A percentile compares a stretch with the other conserved stretches of the same genome.
Evolutionary conservation across 1,140 invertebrate species (phyloP).

Genomic region (Solenopsis fugax): DNA sequence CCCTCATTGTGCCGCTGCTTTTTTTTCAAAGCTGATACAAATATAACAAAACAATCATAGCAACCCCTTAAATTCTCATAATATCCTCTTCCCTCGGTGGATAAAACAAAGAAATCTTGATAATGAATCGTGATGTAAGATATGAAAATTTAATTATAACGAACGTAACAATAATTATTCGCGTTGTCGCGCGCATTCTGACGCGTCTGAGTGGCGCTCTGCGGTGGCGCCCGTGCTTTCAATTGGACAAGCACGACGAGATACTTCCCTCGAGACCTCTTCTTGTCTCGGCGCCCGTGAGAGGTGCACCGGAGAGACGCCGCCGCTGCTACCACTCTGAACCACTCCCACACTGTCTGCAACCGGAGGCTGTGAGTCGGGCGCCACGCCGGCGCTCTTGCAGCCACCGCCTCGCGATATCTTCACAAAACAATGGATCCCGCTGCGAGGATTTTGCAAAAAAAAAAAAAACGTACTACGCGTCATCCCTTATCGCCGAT

Average conservation of each 20-base stretch:
- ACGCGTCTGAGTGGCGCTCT: neutral
- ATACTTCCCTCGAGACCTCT: conserved; percentile 2
- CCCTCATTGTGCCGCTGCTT: neutral
- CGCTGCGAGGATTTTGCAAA: neutral
- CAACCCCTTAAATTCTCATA: too few relatives aligned
- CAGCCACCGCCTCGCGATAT: conserved; percentile 17
- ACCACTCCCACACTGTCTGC: conserved; percentile 62
- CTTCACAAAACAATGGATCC: conserved; percentile 11
- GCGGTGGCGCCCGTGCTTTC: neutral
- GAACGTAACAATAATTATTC: neutral
- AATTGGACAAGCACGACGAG: conserved; percentile 14
- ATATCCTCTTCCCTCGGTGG: neutral
- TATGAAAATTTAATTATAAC: neutral
- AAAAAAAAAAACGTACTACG: neutral
- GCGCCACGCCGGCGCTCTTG: neutral
- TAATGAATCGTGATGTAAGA: neutral
- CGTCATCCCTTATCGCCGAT: neutral
- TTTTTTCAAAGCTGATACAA: neutral
- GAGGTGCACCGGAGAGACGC: conserved; percentile 45
- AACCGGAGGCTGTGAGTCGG: neutral
- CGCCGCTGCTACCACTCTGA: conserved; percentile 15
- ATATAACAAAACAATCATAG: neutral
- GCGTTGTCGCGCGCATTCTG: neutral
- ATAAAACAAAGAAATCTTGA: neutral
- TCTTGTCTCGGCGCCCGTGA: conserved; percentile 35